Base-by-base conservation (phyloP, 2,888 invertebrate genomes). In the Cantharis rustica region DNA sequence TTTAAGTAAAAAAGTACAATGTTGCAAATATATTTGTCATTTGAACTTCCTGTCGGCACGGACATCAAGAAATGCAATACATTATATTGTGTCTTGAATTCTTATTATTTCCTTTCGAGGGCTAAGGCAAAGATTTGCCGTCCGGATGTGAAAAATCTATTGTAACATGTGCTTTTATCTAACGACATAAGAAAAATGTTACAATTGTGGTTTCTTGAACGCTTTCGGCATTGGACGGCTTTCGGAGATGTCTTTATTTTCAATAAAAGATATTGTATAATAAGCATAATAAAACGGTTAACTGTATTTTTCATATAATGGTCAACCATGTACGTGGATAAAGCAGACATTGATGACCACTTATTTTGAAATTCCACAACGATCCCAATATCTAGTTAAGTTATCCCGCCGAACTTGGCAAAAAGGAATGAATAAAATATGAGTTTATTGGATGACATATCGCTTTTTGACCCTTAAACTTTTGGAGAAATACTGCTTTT, bases 201-300 rank as follows among this genome's bases (percentile, higher is more conserved):
- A 83, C 83, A 84, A 83, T 84, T 84, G 84, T 80, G 84, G 84
- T 84, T 84, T 82, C 75, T 77, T 78, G 75, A 77, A 82, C 74
- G 76, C 71, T 72, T 73, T 71, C 76, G 77, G 74, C 69, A 76
- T 76, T 64, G 68, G 77, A 73, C 78, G 78, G 79, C 80, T 79
- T 77, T 66, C 68, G 69, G 27, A 70, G 78, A 75, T 68, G 75
- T 72, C 71, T 75, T 69, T 20, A 61, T 71, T 69, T 23, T 20
- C 64, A 20, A 66, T 66, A 47, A 47, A 47, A n/a, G 47, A n/a
- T 47, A 47, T 47, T 47, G 47, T 47, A 47, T 47, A 47, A 47
- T 47, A 47, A 47, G 47, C 47, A 47, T 47, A 20, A n/a, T 66
- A 66, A 66, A 66, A 66, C 23, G 17, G 64, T 66, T 66, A 66